phyloP scores from a whole-genome alignment of 2,888 invertebrate species.

The Caenorhabditis sp. region DNA sequence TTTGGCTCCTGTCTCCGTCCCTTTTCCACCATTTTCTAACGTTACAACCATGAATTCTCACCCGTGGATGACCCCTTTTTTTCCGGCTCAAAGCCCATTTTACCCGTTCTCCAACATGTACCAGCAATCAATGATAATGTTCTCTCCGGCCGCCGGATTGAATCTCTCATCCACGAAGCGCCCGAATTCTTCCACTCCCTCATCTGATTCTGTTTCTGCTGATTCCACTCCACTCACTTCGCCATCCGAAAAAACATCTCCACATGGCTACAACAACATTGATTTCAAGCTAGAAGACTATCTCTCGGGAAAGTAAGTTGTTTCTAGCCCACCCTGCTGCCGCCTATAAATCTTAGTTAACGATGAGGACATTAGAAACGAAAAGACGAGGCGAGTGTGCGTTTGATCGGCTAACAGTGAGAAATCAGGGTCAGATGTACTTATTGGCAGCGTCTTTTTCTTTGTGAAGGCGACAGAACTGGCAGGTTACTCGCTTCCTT shows the following conservation, averaged over 20 bases:
- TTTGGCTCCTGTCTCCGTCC: slow-evolving; percentile 1
- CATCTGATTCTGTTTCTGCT: neutral
- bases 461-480: neutral
- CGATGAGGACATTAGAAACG: neutral
- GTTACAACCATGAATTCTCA: slow-evolving; percentile 18
- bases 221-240: slow-evolving; percentile 36
- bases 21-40: neutral
- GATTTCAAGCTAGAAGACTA: slow-evolving; percentile 23
- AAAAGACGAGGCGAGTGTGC: neutral
- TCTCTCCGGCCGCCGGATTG: neutral
- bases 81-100: neutral
- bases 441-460: slow-evolving; percentile 3
- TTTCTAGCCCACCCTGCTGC: slow-evolving; percentile 20
- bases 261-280: neutral
- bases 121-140: slow-evolving; percentile 23
- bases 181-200: slow-evolving; percentile 11
- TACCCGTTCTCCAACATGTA: neutral
- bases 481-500: neutral
- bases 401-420: slow-evolving; percentile 2
- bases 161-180: neutral
- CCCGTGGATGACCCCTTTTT: slow-evolving; percentile 14
- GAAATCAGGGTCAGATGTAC: slow-evolving; percentile 41
- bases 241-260: neutral
- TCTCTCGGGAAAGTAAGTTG: neutral
- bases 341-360: slow-evolving; percentile 20